Percentiles rank a stretch among this genome's conserved stretches.
Evolutionary conservation across 2,888 invertebrate genomes (phyloP).

Genomic region (Silvanus unidentatus): DNA sequence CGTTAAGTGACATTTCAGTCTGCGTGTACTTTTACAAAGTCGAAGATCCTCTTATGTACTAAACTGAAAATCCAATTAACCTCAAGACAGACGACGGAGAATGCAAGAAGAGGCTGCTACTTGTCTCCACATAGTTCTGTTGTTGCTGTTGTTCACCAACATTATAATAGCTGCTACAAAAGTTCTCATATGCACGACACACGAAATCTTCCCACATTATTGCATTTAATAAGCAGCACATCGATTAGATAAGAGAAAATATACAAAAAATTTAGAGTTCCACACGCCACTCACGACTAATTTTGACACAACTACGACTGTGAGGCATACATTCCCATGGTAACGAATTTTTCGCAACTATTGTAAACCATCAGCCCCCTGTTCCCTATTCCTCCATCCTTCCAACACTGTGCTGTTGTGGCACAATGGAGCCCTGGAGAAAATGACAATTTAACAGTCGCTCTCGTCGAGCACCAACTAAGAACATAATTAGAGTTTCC

Average conservation of each 20-base stretch:
- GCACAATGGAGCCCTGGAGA: too few relatives aligned
- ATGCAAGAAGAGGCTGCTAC: constrained; percentile 21
- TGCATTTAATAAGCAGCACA: too few relatives aligned
- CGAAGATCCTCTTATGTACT: constrained; percentile 28
- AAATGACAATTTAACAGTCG: constrained; percentile 7
- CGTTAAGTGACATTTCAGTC: constrained; percentile 22
- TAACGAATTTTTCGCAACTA: too few relatives aligned
- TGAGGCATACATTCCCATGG: too few relatives aligned
- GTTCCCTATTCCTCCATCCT: too few relatives aligned
- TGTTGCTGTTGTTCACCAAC: neutral
- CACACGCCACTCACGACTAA: neutral
- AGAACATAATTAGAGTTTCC: constrained; percentile 8
- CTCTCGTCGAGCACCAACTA: constrained; percentile 1
- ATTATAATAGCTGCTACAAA: constrained; percentile 9
- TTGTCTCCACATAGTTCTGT: constrained; percentile 3
- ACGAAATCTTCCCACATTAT: constrained; percentile 22
- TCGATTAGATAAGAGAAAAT: too few relatives aligned
- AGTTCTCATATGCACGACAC: constrained; percentile 19
- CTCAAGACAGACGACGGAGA: constrained; percentile 30
- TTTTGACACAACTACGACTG: constrained; percentile 1
- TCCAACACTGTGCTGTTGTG: too few relatives aligned
- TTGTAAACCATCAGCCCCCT: too few relatives aligned
- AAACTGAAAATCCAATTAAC: constrained; percentile 32
- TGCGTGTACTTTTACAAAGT: constrained; percentile 24
- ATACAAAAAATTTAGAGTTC: constrained; percentile 22